Conservation (phyloP, 64 coral and sea anemone species). For the Anthopleura sola region DNA sequence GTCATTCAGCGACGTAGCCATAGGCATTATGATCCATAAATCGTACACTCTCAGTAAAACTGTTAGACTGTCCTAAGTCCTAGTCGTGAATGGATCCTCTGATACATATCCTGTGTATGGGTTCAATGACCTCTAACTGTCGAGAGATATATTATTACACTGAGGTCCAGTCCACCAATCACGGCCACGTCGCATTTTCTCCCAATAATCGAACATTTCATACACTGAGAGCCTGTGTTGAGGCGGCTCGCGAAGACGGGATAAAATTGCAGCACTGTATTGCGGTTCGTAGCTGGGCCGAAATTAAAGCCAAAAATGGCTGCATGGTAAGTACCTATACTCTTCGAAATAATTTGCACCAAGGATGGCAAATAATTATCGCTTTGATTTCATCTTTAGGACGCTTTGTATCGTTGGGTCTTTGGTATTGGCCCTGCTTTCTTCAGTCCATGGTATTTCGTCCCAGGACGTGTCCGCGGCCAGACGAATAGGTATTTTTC, state of each 20-base stretch:
- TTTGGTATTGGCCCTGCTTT: slow-evolving; percentile 36
- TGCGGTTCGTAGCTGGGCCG: slow-evolving; percentile 55
- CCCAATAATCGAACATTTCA: slow-evolving; percentile 33
- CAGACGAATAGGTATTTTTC: slow-evolving; percentile 32
- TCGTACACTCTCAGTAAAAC: too few relatives aligned
- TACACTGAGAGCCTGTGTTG: slow-evolving; percentile 47
- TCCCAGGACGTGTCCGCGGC: slow-evolving; percentile 41
- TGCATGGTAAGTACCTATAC: slow-evolving; percentile 35
- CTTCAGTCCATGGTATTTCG: slow-evolving; percentile 42
- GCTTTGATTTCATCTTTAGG: slow-evolving; percentile 23
- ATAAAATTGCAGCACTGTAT: slow-evolving; percentile 45
- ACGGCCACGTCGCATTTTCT: slow-evolving; percentile 13
- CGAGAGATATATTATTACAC: background rate
- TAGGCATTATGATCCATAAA: too few relatives aligned
- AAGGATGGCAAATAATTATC: background rate
- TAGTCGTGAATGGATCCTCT: background rate
- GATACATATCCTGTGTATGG: background rate
- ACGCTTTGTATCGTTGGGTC: slow-evolving; percentile 17
- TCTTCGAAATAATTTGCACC: background rate
- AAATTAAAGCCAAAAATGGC: slow-evolving; percentile 58
- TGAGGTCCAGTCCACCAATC: slow-evolving; percentile 8
- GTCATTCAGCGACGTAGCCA: too few relatives aligned
- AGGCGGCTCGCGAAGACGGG: slow-evolving; percentile 19
- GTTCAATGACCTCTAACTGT: background rate
- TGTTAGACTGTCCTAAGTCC: background rate